Evolutionary conservation across 2,797 vertebrate genomes (phyloP).

Genomic region (Syngnathus acus): DNA sequence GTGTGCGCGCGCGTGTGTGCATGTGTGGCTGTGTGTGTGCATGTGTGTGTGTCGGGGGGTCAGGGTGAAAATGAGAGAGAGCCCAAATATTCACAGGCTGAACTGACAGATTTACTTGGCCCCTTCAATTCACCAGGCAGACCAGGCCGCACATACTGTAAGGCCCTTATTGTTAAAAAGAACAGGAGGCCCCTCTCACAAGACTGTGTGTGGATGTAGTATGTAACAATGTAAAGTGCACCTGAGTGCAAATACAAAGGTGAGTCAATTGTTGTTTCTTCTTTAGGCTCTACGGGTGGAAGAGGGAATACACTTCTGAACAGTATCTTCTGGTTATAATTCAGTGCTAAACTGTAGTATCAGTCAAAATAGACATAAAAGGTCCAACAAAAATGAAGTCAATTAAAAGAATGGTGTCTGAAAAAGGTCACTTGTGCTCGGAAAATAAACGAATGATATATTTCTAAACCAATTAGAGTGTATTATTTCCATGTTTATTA

Average conservation of each 20-base stretch:
- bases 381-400: not conserved
- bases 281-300: not conserved
- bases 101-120: slow-evolving; percentile 74
- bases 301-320: not conserved
- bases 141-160: slow-evolving; percentile 55
- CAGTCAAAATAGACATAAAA: not conserved
- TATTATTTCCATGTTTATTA: not conserved
- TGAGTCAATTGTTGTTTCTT: not conserved
- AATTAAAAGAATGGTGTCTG: not conserved
- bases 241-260: not conserved
- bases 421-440: too few relatives aligned
- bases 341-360: not conserved
- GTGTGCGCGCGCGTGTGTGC: too few relatives aligned
- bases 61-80: slow-evolving; percentile 8
- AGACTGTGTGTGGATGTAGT: slow-evolving; percentile 6
- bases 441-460: too few relatives aligned
- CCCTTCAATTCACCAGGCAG: slow-evolving; percentile 70
- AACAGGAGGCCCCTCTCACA: slow-evolving; percentile 41
- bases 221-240: not conserved
- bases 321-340: not conserved
- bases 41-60: slow-evolving; percentile 17
- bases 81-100: slow-evolving; percentile 43
- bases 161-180: slow-evolving; percentile 59
- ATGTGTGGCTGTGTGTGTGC: slow-evolving; percentile 9
- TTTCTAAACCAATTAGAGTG: not conserved